phyloP scores from a whole-genome alignment of 2,113 vertebrate genomes.

The Erinaceus europaeus region DNA sequence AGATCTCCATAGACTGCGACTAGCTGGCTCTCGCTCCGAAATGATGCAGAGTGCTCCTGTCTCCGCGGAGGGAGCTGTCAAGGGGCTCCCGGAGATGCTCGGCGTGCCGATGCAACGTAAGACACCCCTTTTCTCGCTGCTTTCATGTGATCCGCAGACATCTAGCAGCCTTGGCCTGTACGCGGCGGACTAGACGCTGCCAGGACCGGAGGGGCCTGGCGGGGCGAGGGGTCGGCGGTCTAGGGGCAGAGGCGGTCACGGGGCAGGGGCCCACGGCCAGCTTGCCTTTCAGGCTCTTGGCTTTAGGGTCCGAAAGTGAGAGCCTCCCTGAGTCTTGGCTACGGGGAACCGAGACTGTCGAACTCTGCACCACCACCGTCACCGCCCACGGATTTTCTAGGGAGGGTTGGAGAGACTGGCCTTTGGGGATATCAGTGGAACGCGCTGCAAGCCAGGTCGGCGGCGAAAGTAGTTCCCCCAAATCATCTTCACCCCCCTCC shows the following conservation, averaged over 20 bases:
- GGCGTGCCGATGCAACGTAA: conserved; percentile 99
- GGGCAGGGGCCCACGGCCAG: conserved; percentile 25
- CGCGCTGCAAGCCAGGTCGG: conserved; percentile 14
- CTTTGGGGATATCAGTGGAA: background rate
- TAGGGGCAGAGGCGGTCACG: conserved; percentile 41
- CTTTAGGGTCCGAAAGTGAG: background rate
- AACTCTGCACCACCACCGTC: background rate
- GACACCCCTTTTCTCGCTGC: conserved; percentile 78
- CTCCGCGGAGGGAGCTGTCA: conserved; percentile 93
- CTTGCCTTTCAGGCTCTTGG: background rate
- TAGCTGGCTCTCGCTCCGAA: conserved; percentile 75
- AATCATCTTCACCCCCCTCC: background rate
- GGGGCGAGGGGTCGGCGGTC: conserved; percentile 35
- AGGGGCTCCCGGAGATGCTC: conserved; percentile 97
- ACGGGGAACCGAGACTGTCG: background rate
- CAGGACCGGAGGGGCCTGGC: background rate
- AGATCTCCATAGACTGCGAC: conserved; percentile 63
- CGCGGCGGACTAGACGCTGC: conserved; percentile 63
- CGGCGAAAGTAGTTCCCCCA: background rate
- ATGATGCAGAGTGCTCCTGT: conserved; percentile 98
- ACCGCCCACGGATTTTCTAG: conserved; percentile 34
- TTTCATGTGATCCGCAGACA: conserved; percentile 73
- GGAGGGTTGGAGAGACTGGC: conserved; percentile 22
- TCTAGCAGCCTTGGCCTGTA: conserved; percentile 57
- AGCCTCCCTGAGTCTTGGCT: background rate